Evolutionary conservation across 2,888 invertebrate species (phyloP).

Genomic region (Hyles lineata): DNA sequence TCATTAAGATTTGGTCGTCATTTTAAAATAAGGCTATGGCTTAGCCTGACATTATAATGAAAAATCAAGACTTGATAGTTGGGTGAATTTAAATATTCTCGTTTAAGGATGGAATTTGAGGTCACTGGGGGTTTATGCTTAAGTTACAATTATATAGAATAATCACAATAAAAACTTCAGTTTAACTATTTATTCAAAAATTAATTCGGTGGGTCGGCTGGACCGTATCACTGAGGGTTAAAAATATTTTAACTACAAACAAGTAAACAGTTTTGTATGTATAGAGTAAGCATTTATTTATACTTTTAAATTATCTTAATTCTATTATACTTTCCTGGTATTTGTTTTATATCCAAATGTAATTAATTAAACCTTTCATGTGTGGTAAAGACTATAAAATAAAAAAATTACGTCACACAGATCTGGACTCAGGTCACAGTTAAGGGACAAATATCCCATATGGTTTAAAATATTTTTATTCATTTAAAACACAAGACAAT

Average conservation of each 20-base stretch:
- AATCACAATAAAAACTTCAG: not conserved
- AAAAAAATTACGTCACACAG: no score
- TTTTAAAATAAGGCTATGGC: no score
- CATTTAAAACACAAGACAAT: no score
- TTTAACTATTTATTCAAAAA: not conserved
- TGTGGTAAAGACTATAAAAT: not conserved
- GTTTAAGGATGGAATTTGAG: not conserved
- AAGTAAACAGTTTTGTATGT: not conserved
- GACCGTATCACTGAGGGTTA: not conserved
- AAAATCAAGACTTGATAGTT: not conserved
- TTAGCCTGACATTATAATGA: no score
- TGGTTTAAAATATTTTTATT: no score
- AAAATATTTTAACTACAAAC: not conserved
- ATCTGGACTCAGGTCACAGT: no score
- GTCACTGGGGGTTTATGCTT: not conserved
- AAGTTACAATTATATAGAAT: not conserved
- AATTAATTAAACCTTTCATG: not conserved
- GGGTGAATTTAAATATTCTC: not conserved
- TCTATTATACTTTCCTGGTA: not conserved
- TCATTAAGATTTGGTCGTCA: no score
- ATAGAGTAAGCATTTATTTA: constrained; percentile 19
- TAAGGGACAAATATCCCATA: no score
- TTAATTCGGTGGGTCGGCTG: not conserved
- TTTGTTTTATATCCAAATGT: not conserved
- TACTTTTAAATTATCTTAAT: not conserved